A percentile compares a stretch with the other conserved stretches of the same genome.
phyloP scores from a whole-genome alignment of 2,797 vertebrate species.

The Naso thynnoides region DNA sequence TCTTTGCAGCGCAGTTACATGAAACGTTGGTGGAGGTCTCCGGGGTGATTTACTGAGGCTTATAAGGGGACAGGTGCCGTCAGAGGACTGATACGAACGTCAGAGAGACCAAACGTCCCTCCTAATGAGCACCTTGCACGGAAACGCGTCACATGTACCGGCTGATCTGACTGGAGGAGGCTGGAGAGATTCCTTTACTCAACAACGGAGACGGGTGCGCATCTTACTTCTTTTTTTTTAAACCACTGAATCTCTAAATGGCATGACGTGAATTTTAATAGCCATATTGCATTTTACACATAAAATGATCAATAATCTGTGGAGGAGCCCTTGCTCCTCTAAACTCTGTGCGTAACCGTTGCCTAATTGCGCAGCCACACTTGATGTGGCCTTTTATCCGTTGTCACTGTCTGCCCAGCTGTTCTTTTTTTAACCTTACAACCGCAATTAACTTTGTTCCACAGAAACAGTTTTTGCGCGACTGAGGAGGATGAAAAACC shows the following conservation, averaged over 20 bases:
- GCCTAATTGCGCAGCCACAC: constrained; percentile 28
- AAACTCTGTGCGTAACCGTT: constrained; percentile 35
- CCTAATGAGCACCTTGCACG: constrained; percentile 74
- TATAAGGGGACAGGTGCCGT: constrained; percentile 86
- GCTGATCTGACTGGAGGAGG: constrained; percentile 29
- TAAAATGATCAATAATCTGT: constrained; percentile 16
- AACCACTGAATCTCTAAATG: not conserved
- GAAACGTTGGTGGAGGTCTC: constrained; percentile 60
- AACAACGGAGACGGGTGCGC: constrained; percentile 1
- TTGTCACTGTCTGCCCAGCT: constrained; percentile 25
- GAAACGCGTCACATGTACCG: constrained; percentile 64
- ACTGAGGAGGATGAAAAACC: not conserved
- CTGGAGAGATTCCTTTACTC: constrained; percentile 45
- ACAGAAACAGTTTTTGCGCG: not conserved
- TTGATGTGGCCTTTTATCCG: constrained; percentile 42
- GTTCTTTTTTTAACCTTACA: constrained; percentile 21
- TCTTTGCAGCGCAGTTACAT: constrained; percentile 25
- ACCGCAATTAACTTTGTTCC: constrained; percentile 42
- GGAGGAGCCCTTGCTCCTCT: not conserved
- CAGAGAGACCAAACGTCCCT: constrained; percentile 84
- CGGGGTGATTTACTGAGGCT: constrained; percentile 65
- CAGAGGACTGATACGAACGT: constrained; percentile 87
- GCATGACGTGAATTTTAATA: constrained; percentile 12
- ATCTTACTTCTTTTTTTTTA: not conserved
- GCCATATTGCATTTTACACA: not conserved